A percentile compares a stretch with the other conserved stretches of the same genome.
Conservation (phyloP, 2,113 vertebrate genomes). For the Elephas maximus region DNA sequence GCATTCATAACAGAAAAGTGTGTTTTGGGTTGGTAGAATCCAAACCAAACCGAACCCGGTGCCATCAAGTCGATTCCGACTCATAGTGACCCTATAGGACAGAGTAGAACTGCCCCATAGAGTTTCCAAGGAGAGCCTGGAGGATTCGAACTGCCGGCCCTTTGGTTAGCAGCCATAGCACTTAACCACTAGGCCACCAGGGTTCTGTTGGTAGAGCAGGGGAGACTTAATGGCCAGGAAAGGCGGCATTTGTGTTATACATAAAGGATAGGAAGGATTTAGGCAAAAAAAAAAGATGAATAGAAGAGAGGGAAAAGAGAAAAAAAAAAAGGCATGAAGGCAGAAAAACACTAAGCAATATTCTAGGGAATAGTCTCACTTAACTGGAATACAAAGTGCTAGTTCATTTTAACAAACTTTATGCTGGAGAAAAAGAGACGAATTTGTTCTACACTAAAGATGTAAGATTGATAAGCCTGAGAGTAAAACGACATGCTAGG, state of each 20-base stretch:
- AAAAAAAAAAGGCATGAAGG: neutral
- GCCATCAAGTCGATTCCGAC: no score
- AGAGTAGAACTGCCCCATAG: no score
- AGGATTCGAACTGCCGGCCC: no score
- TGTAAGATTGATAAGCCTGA: slow-evolving; percentile 16
- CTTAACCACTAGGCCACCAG: no score
- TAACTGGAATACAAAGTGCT: neutral
- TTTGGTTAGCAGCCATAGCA: no score
- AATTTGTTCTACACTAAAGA: slow-evolving; percentile 33
- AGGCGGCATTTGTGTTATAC: neutral
- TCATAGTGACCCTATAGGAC: no score
- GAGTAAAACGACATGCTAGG: slow-evolving; percentile 52
- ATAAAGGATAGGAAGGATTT: neutral
- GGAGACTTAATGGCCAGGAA: neutral
- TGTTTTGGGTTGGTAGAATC: neutral
- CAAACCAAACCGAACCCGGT: no score
- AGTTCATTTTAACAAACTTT: neutral
- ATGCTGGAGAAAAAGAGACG: slow-evolving; percentile 13
- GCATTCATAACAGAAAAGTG: neutral
- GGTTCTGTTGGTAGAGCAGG: neutral
- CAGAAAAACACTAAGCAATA: neutral
- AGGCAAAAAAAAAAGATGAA: neutral
- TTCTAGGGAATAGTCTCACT: neutral
- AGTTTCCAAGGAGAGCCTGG: no score
- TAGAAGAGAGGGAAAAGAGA: neutral